phyloP scores from a whole-genome alignment of 2,113 vertebrate species.

The Barbus barbus region DNA sequence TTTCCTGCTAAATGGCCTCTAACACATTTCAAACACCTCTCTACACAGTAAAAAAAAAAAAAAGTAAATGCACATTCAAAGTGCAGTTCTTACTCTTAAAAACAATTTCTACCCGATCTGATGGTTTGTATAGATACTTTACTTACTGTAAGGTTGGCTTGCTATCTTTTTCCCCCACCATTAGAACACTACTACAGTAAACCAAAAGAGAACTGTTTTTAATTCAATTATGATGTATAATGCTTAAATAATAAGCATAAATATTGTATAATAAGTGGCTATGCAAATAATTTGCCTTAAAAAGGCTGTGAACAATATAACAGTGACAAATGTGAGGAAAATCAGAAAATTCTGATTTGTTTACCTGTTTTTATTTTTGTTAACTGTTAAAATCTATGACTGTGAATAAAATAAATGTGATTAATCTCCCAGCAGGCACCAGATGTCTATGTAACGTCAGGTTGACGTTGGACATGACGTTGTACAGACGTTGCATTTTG shows the following conservation, averaged over 20 bases:
- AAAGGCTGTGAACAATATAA: neutral
- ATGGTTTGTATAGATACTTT: neutral
- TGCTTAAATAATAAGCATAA: neutral
- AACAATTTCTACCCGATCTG: neutral
- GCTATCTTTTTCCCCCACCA: neutral
- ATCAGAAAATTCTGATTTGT: too few species aligned
- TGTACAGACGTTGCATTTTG: too few species aligned
- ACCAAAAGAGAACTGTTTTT: neutral
- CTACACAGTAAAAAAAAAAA: neutral
- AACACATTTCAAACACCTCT: neutral
- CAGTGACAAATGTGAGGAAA: neutral
- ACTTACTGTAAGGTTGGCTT: too few species aligned
- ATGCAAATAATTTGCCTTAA: neutral
- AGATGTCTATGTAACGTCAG: too few species aligned
- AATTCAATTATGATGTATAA: neutral
- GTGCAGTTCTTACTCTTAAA: neutral
- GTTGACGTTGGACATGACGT: too few species aligned
- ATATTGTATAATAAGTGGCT: neutral
- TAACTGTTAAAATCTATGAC: neutral
- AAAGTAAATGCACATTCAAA: neutral
- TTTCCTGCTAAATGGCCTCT: conserved; percentile 43
- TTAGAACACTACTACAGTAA: neutral
- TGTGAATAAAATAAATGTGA: neutral
- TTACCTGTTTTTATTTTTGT: too few species aligned
- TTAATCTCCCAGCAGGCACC: too few species aligned